Evolutionary conservation across 2,888 invertebrate genomes (phyloP).

Genomic region (Thera obeliscata): DNA sequence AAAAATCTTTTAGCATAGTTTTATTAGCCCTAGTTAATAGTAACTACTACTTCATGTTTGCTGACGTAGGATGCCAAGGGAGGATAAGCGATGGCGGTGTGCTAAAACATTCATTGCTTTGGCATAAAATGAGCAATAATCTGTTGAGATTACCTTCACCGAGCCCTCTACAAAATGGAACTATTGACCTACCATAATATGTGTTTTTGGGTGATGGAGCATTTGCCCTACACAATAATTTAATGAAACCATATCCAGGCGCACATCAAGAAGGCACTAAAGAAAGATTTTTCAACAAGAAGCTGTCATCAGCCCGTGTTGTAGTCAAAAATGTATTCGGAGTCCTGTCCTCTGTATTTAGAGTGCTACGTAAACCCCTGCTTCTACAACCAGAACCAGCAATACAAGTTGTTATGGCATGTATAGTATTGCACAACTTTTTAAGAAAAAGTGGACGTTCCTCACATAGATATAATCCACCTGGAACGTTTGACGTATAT

Average conservation of each 20-base stretch:
- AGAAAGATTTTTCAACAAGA: slow-evolving; percentile 21
- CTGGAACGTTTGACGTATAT: not conserved
- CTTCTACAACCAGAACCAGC: slow-evolving; percentile 26
- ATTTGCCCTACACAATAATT: not conserved
- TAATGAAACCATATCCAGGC: slow-evolving; percentile 34
- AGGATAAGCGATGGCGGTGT: slow-evolving; percentile 44
- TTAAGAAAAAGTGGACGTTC: not conserved
- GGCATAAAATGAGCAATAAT: not conserved
- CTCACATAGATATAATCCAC: not conserved
- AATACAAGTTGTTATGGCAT: not conserved
- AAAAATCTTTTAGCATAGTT: slow-evolving; percentile 42
- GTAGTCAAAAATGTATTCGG: slow-evolving; percentile 26
- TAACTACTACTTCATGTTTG: slow-evolving; percentile 41
- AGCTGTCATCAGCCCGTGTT: slow-evolving; percentile 32
- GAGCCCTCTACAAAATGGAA: not conserved
- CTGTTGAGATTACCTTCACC: not conserved
- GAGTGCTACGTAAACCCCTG: slow-evolving; percentile 36
- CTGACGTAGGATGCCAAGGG: slow-evolving; percentile 42
- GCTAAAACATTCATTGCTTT: slow-evolving; percentile 28
- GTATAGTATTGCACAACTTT: not conserved
- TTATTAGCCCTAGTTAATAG: slow-evolving; percentile 40
- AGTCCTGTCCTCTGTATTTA: slow-evolving; percentile 31
- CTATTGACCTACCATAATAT: not conserved
- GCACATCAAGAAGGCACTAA: not conserved
- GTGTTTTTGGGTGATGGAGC: not conserved